Base-by-base conservation (phyloP, 2,113 vertebrate genomes). In the Dicentrarchus labrax region DNA sequence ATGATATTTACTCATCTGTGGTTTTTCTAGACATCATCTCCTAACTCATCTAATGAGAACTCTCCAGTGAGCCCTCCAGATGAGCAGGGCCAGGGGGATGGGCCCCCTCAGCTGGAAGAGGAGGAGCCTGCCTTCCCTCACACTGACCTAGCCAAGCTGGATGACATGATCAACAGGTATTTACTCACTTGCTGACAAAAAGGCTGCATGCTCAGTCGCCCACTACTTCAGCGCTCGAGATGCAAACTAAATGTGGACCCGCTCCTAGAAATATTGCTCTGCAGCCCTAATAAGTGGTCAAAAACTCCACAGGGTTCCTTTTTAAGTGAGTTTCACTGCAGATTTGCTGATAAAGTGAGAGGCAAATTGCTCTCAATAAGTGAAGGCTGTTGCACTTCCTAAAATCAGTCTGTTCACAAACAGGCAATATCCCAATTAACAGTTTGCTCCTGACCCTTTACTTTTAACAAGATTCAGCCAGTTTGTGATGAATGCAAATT, bases 81-180 rank as follows among this genome's bases (percentile, higher is more conserved):
- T 82, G 98, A 99, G 66, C 98, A 97, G 93, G 96, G 95, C 69
- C 97, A 98, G 89, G 97, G 96, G 76, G 98, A 99, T 89, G 96
- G 95, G 47, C 96, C 97, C 82, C 96, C 97, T 65, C 98, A 97
- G 87, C 95, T 97, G 95, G 98, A 99, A 95, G 98, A 99, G 94
- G 98, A 99, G 95, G 98, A 99, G 94, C 98, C 98, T 72, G 97
- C 98, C 73, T 99, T 99, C 95, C 98, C 98, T 91, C 98, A 99
- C 93, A 97, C 98, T 91, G 98, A 99, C 95, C 95, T 99, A 95
- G 98, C 98, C 88, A 99, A 99, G 94, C 94, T 99, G 94, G 98
- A 99, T 96, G 98, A 99, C 95, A 99, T 99, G 98, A 99, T 99
- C 94, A 99, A 99, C 96, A 98, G 98, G 98, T 92, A 91, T 67